A percentile compares a stretch with the other conserved stretches of the same genome.
These are phyloP conservation scores for Dinocampus coccinellae DNA, from an alignment of 2,888 invertebrate species.

Conservation along the genomic window DNA sequence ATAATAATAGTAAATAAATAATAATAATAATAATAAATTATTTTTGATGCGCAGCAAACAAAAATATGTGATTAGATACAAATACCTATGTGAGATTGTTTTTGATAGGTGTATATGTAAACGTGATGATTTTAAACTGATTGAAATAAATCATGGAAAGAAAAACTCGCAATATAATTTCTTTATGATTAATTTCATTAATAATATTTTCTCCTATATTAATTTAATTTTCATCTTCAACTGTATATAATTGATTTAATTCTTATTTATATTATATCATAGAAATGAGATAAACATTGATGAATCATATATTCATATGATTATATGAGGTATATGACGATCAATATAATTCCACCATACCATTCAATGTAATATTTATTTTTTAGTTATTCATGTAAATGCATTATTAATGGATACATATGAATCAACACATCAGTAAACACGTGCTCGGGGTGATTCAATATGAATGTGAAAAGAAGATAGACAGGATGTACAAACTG, in stretches of 20 bases:
- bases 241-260: no score
- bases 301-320: no score
- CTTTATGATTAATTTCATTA: no score
- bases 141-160: not conserved
- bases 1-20: not conserved
- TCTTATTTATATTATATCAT: no score
- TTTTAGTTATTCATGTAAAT: slow-evolving; percentile 2
- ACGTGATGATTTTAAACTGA: not conserved
- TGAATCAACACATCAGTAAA: slow-evolving; percentile 9
- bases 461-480: not conserved
- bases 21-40: no score
- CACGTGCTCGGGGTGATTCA: slow-evolving; percentile 10
- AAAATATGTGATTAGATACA: slow-evolving; percentile 16
- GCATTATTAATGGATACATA: slow-evolving; percentile 24
- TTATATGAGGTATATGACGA: not conserved
- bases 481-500: not conserved
- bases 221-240: no score
- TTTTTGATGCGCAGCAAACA: no score
- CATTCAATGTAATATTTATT: slow-evolving; percentile 2
- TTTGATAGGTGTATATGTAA: not conserved
- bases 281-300: no score
- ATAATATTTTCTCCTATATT: no score
- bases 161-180: no score
- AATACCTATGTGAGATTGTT: not conserved
- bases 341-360: slow-evolving; percentile 7